Percentiles rank a stretch among this genome's conserved stretches.
These are phyloP conservation scores for Seriola quinqueradiata DNA, from an alignment of 2,113 vertebrate genomes.

Conservation along the genomic window DNA sequence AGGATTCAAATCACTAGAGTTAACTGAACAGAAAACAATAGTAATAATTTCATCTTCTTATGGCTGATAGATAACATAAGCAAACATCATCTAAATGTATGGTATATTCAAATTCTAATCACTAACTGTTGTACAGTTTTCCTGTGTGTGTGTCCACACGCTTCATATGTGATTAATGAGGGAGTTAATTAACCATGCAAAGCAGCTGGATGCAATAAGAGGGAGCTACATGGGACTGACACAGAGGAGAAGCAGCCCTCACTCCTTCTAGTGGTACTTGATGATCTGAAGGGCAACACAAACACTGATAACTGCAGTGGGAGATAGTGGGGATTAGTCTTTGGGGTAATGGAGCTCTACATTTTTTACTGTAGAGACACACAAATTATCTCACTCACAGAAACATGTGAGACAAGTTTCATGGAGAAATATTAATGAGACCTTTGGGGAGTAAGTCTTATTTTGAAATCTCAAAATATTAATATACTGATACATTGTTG, in stretches of 20 bases:
- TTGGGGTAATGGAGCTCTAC: too few species aligned
- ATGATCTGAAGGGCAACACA: not conserved
- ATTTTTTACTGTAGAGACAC: not conserved
- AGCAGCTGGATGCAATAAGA: constrained; percentile 45
- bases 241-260: constrained; percentile 6
- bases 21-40: not conserved
- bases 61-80: constrained; percentile 9
- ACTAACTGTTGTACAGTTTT: not conserved
- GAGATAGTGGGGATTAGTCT: too few species aligned
- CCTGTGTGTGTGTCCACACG: not conserved
- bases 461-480: not conserved
- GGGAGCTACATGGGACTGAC: not conserved
- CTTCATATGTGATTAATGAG: constrained; percentile 53
- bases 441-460: not conserved
- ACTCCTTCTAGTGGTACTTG: not conserved
- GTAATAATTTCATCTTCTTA: not conserved
- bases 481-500: not conserved
- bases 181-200: constrained; percentile 46
- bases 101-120: constrained; percentile 10
- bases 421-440: constrained; percentile 7
- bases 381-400: not conserved
- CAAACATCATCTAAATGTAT: not conserved
- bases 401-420: not conserved
- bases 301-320: not conserved
- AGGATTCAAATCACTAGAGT: not conserved